A percentile compares a stretch with the other conserved stretches of the same genome.
Evolutionary conservation across 2,797 vertebrate genomes (phyloP).

Genomic region (Chrysocyon brachyurus): DNA sequence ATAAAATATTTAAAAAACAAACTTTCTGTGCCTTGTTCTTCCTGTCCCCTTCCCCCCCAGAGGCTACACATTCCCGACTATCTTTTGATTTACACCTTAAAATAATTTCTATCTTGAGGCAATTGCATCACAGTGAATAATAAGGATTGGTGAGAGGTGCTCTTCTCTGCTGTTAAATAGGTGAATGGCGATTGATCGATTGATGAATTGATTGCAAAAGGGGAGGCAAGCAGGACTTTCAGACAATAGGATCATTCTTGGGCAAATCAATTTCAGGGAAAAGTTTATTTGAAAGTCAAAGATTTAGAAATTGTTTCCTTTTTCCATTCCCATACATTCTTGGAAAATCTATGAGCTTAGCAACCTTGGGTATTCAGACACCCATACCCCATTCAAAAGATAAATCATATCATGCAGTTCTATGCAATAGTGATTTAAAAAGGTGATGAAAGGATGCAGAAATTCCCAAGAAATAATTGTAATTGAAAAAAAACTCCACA

Average conservation of each 20-base stretch:
- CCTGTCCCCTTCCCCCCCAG: not conserved
- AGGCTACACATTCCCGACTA: not conserved
- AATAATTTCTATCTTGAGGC: not conserved
- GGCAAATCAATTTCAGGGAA: not conserved
- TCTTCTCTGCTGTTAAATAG: not conserved
- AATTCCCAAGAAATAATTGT: conserved; percentile 29
- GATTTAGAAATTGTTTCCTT: not conserved
- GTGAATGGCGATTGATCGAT: not conserved
- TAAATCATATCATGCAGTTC: not conserved
- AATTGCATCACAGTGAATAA: not conserved
- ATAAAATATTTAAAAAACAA: not conserved
- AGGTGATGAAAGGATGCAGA: not conserved
- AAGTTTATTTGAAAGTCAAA: not conserved
- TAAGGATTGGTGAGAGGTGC: not conserved
- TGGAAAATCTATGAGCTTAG: not conserved
- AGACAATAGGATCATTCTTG: not conserved
- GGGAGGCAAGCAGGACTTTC: not conserved
- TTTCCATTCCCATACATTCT: not conserved
- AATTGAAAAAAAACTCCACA: not conserved
- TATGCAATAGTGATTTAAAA: not conserved
- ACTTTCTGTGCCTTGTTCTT: not conserved
- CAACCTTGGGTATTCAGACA: not conserved
- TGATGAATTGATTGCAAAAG: not conserved
- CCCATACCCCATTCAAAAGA: not conserved
- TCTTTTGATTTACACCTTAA: not conserved